phyloP scores from a whole-genome alignment of 2,888 invertebrate genomes.

The Drosophila greeni region DNA sequence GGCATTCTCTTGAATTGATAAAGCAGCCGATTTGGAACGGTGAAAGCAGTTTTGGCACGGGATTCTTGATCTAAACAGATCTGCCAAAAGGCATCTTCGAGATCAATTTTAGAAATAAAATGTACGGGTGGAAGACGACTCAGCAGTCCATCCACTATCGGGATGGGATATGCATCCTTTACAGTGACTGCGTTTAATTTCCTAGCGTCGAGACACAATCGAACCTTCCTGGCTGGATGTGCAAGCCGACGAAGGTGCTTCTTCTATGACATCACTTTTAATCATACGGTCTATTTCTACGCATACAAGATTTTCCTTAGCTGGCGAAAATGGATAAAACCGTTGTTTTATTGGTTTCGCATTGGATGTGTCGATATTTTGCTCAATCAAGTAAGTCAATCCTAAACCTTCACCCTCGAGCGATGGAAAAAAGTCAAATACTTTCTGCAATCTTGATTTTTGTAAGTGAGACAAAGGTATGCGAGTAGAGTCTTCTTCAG shows the following conservation, averaged over 20 bases:
- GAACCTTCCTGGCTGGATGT: conserved; percentile 6
- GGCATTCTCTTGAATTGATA: too few relatives aligned
- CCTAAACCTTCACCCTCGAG: too few relatives aligned
- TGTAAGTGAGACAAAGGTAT: too few relatives aligned
- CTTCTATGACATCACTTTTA: conserved; percentile 7
- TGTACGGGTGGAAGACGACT: background rate
- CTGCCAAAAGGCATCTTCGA: conserved; percentile 1
- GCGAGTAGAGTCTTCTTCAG: too few relatives aligned
- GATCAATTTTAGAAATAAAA: conserved; percentile 4
- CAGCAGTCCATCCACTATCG: conserved; percentile 2
- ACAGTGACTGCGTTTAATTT: conserved; percentile 7
- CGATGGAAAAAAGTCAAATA: too few relatives aligned
- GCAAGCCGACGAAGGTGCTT: conserved; percentile 1
- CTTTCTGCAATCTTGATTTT: too few relatives aligned
- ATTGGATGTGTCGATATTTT: background rate
- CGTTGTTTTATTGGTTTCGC: conserved; percentile 1
- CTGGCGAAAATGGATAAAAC: conserved; percentile 2
- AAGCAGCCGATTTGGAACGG: too few relatives aligned
- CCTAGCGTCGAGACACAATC: conserved; percentile 13
- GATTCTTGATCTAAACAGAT: too few relatives aligned
- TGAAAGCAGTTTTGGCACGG: too few relatives aligned
- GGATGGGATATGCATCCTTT: conserved; percentile 9
- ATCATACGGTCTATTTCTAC: conserved; percentile 8
- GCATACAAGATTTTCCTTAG: conserved; percentile 6
- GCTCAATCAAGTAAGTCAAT: background rate